These are phyloP conservation scores for Circaetus cinerascens DNA, from an alignment of 2,113 vertebrate genomes.

Conservation along the genomic window DNA sequence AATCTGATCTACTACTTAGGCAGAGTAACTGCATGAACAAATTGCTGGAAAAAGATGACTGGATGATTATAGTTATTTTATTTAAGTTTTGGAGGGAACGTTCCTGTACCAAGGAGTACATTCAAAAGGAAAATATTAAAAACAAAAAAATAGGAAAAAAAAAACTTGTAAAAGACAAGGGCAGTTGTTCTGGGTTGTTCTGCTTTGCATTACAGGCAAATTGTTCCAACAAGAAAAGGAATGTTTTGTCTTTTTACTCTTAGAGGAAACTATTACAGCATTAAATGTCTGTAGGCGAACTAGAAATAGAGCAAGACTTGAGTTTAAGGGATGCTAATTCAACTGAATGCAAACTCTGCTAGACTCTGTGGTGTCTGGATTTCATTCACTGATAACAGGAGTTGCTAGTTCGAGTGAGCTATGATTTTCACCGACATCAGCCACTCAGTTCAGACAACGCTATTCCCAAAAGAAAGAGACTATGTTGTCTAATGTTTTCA, in stretches of 20 bases:
- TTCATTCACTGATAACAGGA: neutral
- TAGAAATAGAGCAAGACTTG: neutral
- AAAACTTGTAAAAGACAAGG: neutral
- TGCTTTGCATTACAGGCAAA: neutral
- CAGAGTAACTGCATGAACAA: neutral
- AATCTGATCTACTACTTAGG: neutral
- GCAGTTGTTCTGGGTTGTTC: neutral
- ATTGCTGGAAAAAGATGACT: neutral
- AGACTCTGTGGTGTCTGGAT: neutral
- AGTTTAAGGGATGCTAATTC: neutral
- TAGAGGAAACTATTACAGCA: neutral
- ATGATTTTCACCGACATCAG: neutral
- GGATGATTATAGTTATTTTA: neutral
- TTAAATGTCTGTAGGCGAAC: neutral
- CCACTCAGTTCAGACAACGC: neutral
- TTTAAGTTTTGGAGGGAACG: neutral
- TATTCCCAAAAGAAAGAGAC: neutral
- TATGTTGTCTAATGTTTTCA: neutral
- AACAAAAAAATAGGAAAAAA: neutral
- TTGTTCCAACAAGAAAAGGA: neutral
- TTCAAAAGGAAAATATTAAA: neutral
- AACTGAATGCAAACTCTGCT: neutral
- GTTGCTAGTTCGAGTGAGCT: neutral
- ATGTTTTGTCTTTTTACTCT: neutral
- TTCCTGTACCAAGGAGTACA: neutral